Conservation (phyloP, 2,888 invertebrate genomes). For the Tridacna crocea region DNA sequence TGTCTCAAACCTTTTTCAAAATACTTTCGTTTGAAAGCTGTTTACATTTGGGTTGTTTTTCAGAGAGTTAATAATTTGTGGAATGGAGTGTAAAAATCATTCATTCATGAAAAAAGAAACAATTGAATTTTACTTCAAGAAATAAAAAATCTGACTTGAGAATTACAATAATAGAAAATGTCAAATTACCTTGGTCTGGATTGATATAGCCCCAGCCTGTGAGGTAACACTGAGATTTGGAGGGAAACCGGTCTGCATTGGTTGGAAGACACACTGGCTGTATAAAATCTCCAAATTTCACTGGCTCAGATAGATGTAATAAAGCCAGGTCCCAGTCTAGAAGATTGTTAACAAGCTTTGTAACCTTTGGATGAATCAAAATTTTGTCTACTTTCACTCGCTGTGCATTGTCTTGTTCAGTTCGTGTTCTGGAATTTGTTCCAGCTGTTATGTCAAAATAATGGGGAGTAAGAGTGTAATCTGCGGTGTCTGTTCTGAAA, state of each 20-base stretch:
- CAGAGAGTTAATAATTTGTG: too few relatives aligned
- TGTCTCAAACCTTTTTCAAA: too few relatives aligned
- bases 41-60: too few relatives aligned
- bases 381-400: slow-evolving; percentile 62
- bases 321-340: slow-evolving; percentile 74
- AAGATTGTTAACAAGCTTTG: slow-evolving; percentile 48
- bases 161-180: too few relatives aligned
- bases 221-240: slow-evolving; percentile 65
- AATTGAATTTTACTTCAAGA: too few relatives aligned
- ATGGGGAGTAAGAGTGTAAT: slow-evolving; percentile 67
- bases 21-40: too few relatives aligned
- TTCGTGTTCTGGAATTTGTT: slow-evolving; percentile 50
- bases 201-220: slow-evolving; percentile 77
- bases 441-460: slow-evolving; percentile 67
- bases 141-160: too few relatives aligned
- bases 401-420: slow-evolving; percentile 33
- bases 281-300: slow-evolving; percentile 66
- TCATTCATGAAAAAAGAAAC: too few relatives aligned
- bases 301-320: slow-evolving; percentile 64
- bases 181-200: slow-evolving; percentile 61
- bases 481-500: slow-evolving; percentile 58
- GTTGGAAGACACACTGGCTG: slow-evolving; percentile 74
- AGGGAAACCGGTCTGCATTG: slow-evolving; percentile 42
- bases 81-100: too few relatives aligned
- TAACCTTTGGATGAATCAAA: slow-evolving; percentile 63